These are phyloP conservation scores for Melanocharis versteri DNA, from an alignment of 2,113 vertebrate species.

Conservation along the genomic window DNA sequence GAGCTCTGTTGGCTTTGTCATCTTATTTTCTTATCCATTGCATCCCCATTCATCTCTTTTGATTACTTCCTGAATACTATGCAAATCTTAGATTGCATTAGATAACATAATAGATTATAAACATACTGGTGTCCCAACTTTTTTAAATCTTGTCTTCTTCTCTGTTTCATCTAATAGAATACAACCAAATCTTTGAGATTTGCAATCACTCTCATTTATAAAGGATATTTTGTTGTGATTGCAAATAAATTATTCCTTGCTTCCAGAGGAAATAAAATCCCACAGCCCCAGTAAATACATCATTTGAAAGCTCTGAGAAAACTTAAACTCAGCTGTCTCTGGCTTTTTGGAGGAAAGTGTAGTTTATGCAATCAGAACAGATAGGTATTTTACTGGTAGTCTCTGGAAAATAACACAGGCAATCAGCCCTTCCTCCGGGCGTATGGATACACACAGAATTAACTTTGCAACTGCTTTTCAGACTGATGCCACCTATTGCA, in stretches of 20 bases:
- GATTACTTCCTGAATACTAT: not conserved
- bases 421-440: not conserved
- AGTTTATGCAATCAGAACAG: not conserved
- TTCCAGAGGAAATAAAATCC: not conserved
- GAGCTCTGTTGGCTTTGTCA: not conserved
- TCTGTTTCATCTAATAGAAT: not conserved
- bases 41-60: not conserved
- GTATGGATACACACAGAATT: not conserved
- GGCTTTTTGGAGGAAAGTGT: not conserved
- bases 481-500: not conserved
- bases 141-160: not conserved
- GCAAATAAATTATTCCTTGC: not conserved
- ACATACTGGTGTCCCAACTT: not conserved
- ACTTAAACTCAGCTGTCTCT: not conserved
- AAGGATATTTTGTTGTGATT: not conserved
- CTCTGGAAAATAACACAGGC: not conserved
- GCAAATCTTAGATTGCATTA: not conserved
- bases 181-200: not conserved
- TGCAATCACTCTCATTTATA: not conserved
- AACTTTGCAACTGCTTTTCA: not conserved
- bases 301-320: not conserved
- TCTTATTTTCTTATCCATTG: not conserved
- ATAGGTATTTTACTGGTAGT: not conserved
- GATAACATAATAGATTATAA: not conserved
- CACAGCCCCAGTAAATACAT: rapidly evolving